Conservation (phyloP, 2,797 vertebrate genomes). For the Bucorvus abyssinicus region DNA sequence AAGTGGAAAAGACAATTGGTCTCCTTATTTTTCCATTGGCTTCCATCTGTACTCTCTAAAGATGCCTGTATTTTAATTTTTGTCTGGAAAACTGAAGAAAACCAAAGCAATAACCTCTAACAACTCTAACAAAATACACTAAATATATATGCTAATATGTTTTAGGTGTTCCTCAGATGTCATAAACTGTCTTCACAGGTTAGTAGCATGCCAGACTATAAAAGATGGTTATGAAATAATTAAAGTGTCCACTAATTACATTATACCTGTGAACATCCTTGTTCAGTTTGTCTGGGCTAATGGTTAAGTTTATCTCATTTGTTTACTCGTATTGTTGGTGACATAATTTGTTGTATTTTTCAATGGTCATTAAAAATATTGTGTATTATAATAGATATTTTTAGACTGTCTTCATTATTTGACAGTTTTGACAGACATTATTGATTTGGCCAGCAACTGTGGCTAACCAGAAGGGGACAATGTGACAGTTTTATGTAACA, state of each 20-base stretch:
- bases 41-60: neutral
- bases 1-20: neutral
- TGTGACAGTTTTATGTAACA: conserved; percentile 85
- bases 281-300: neutral
- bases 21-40: neutral
- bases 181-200: neutral
- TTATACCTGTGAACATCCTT: neutral
- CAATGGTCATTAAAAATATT: conserved; percentile 55
- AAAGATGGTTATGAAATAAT: neutral
- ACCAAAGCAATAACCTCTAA: neutral
- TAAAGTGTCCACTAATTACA: neutral
- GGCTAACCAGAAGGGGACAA: conserved; percentile 81
- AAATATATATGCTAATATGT: fast-evolving
- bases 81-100: neutral
- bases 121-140: neutral
- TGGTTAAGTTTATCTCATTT: neutral
- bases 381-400: conserved; percentile 60
- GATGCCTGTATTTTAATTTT: neutral
- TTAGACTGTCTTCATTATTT: conserved; percentile 71
- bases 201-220: neutral
- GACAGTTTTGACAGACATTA: conserved; percentile 81
- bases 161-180: neutral
- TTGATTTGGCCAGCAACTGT: conserved; percentile 79
- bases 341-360: conserved; percentile 39
- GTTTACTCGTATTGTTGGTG: neutral